Evolutionary conservation across 2,888 invertebrate species (phyloP).

Genomic region (Melinaea marsaeus): DNA sequence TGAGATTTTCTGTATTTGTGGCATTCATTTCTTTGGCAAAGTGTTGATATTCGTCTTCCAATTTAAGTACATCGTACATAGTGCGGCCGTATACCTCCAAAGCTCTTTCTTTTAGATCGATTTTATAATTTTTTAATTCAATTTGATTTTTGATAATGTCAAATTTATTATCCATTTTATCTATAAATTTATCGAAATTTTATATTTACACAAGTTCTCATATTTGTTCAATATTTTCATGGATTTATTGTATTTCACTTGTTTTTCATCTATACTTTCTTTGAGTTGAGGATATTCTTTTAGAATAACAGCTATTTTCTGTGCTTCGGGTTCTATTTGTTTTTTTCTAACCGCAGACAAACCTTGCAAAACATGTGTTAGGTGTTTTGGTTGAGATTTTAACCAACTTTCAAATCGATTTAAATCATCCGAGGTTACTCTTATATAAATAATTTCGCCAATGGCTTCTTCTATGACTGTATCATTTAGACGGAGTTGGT

Average conservation of each 20-base stretch:
- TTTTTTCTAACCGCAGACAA: conserved; percentile 30
- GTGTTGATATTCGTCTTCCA: conserved; percentile 46
- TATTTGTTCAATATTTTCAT: conserved; percentile 20
- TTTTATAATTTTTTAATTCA: conserved; percentile 30
- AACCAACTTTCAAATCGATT: conserved; percentile 33
- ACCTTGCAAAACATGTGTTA: conserved; percentile 44
- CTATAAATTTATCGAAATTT: conserved; percentile 25
- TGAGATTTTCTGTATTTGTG: conserved; percentile 15
- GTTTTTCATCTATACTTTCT: conserved; percentile 25
- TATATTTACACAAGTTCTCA: conserved; percentile 38
- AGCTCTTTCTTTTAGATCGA: conserved; percentile 39
- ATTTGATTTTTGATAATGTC: conserved; percentile 23
- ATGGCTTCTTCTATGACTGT: conserved; percentile 28
- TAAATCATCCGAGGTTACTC: too few relatives aligned
- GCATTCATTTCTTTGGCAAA: conserved; percentile 30
- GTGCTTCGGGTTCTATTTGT: conserved; percentile 34
- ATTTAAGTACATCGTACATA: conserved; percentile 46
- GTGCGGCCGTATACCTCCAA: conserved; percentile 39
- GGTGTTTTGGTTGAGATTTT: conserved; percentile 40
- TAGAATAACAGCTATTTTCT: conserved; percentile 27
- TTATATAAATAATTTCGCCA: too few relatives aligned
- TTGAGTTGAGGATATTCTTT: conserved; percentile 28
- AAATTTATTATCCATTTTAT: conserved; percentile 18
- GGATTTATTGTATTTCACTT: conserved; percentile 16
- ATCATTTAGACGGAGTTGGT: conserved; percentile 29